Conservation (phyloP, 2,888 invertebrate species). For the Rhopalosiphum nymphaeae region DNA sequence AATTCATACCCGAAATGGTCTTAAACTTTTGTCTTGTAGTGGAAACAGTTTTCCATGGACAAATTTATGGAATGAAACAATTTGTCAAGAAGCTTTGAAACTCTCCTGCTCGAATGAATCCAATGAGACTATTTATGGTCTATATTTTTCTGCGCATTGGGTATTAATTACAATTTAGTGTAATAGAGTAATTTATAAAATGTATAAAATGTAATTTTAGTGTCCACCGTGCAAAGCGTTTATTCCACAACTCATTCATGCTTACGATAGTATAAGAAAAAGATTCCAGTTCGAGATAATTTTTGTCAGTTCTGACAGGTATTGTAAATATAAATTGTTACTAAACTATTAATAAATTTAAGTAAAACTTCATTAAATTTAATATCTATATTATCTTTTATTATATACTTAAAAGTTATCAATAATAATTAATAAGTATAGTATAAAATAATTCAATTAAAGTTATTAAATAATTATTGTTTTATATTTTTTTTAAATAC, state of each 20-base stretch:
- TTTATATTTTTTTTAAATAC: not conserved
- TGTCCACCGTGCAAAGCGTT: slow-evolving; percentile 90
- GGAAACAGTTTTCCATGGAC: slow-evolving; percentile 57
- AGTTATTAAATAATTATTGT: not conserved
- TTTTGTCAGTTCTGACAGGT: slow-evolving; percentile 89
- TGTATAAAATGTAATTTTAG: slow-evolving; percentile 71
- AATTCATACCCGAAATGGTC: slow-evolving; percentile 53
- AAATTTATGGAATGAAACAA: slow-evolving; percentile 49
- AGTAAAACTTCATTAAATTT: not conserved
- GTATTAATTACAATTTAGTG: slow-evolving; percentile 72
- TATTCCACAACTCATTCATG: slow-evolving; percentile 82
- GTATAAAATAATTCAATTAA: not conserved
- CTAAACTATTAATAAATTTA: not conserved
- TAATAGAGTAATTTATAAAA: not conserved
- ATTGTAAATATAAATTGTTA: slow-evolving; percentile 39
- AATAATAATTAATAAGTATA: not conserved
- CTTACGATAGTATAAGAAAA: slow-evolving; percentile 79
- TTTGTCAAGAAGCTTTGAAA: slow-evolving; percentile 67
- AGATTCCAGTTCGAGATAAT: slow-evolving; percentile 83
- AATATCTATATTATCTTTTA: not conserved
- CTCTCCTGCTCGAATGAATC: slow-evolving; percentile 69
- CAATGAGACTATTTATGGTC: slow-evolving; percentile 77
- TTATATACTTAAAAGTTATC: not conserved
- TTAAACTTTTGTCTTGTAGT: slow-evolving; percentile 47
- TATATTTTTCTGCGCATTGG: slow-evolving; percentile 93